A percentile compares a stretch with the other conserved stretches of the same genome.
Conservation (phyloP, 2,797 vertebrate genomes). For the Poecilia velifera region DNA sequence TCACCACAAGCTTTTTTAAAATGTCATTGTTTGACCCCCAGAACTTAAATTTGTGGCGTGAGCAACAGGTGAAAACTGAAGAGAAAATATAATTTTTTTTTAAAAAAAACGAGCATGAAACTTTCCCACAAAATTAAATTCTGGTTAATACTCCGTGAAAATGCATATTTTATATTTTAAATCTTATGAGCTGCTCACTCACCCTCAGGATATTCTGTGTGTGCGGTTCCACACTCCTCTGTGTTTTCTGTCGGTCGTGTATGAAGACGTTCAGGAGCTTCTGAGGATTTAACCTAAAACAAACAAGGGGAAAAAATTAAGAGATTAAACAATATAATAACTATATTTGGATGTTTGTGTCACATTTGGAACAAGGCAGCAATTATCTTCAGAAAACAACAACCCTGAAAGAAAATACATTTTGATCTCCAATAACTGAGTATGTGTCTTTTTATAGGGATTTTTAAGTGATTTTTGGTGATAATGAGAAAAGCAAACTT, state of each 20-base stretch:
- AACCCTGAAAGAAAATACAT: not conserved
- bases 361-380: not conserved
- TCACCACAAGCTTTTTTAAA: not conserved
- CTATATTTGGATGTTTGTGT: not conserved
- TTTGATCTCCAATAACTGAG: not conserved
- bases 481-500: not conserved
- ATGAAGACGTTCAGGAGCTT: not conserved
- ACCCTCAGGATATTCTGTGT: conserved; percentile 20
- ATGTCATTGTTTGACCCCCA: not conserved
- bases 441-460: not conserved
- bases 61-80: not conserved
- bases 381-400: not conserved
- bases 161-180: not conserved
- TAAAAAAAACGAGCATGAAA: not conserved
- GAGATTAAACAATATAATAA: too few species aligned
- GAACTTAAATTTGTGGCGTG: not conserved
- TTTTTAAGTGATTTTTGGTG: not conserved
- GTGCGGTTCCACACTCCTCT: not conserved
- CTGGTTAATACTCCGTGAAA: not conserved
- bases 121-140: not conserved
- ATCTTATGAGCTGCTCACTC: conserved; percentile 43
- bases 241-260: conserved; percentile 4
- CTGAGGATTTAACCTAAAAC: conserved; percentile 25
- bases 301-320: not conserved
- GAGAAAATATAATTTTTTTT: not conserved